Evolutionary conservation across 2,888 invertebrate genomes (phyloP).

Genomic region (Mesorhabditis spiculigera): DNA sequence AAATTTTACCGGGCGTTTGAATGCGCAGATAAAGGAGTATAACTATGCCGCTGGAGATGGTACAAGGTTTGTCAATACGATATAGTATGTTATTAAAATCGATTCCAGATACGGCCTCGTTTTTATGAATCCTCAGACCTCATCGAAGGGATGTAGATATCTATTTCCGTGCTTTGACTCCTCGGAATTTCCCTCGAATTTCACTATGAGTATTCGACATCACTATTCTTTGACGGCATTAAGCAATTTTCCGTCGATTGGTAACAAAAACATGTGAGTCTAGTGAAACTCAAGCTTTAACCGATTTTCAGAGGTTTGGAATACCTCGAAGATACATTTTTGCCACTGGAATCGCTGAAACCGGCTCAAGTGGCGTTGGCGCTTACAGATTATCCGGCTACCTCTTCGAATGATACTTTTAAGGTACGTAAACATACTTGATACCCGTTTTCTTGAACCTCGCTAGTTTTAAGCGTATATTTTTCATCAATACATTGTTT

Average conservation of each 20-base stretch:
- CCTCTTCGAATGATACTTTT: background rate
- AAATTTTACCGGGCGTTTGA: background rate
- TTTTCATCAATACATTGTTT: background rate
- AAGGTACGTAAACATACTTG: background rate
- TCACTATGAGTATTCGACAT: background rate
- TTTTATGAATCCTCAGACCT: background rate
- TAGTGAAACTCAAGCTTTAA: no score
- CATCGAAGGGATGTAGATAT: constrained; percentile 19
- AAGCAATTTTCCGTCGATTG: background rate
- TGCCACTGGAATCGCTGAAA: background rate
- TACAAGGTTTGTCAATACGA: background rate
- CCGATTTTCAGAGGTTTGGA: background rate
- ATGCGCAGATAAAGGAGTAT: background rate
- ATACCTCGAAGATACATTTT: background rate
- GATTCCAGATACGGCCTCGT: background rate
- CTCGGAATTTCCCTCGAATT: constrained; percentile 17
- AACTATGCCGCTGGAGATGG: background rate
- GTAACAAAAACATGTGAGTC: background rate
- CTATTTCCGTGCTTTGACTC: constrained; percentile 28
- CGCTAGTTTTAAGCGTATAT: no score
- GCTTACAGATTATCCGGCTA: background rate
- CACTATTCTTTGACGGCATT: background rate
- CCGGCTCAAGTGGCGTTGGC: background rate
- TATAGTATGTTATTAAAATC: no score
- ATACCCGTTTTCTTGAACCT: background rate